Base-by-base conservation (phyloP, 2,888 invertebrate genomes). In the Heliconius erato region DNA sequence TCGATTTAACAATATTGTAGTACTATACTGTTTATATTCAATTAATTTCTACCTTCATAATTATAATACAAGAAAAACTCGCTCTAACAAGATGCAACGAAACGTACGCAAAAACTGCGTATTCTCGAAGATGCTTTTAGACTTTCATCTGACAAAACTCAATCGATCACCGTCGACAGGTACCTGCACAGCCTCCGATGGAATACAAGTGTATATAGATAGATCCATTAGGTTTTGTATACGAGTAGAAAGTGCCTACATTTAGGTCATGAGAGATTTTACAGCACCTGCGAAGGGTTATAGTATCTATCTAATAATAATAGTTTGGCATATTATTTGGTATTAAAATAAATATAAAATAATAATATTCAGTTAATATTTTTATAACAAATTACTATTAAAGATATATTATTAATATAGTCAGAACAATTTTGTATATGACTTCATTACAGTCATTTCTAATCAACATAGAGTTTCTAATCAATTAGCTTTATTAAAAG, bases 211-310 rank as follows among this genome's bases (percentile, higher is more conserved):
- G n/a, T n/a, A n/a, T n/a, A n/a, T n/a, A n/a, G n/a, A 79, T 28
- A 84, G 74, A 79, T 82, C 82, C 84, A 83, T 84, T 84, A 79
- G 77, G 72, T 83, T 79, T 83, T 81, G 81, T 74, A 79, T 81
- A 81, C 82, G 82, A 83, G 82, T 83, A 85, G 84, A 84, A 84
- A 84, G 85, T 83, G 44, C 23, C 26, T 68, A 74, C 82, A 71
- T 84, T 82, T 85, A 78, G 82, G 84, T 80, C 80, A 79, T 80
- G 77, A 67, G 79, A 68, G 78, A 81, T 84, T 84, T 81, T 28
- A 80, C 69, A 76, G 32, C 74, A 76, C 23, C 54, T 71, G 35
- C n/a, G 63, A 78, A 78, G 16, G 44, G 26, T 72, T 44, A 14
- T 14, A 44, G 26, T 16, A 72, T n/a, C 26, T 16, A 72, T n/a